phyloP scores from a whole-genome alignment of 2,888 invertebrate genomes.

The Sipunculus nudus region DNA sequence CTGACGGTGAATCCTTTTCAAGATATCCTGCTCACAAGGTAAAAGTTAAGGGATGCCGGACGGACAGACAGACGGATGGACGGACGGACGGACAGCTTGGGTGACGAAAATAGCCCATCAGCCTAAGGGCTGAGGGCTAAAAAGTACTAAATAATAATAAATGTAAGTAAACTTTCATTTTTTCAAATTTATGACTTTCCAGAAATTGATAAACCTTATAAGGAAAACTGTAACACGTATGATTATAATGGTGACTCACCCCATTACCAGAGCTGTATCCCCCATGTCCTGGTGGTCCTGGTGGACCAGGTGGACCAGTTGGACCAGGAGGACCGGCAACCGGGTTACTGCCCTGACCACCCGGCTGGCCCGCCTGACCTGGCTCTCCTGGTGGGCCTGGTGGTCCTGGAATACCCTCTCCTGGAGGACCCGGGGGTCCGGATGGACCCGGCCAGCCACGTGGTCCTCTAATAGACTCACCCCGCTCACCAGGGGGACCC shows the following conservation, averaged over 20 bases:
- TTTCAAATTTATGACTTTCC: too few species aligned
- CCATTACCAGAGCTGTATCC: slow-evolving; percentile 15
- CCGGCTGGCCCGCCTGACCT: slow-evolving; percentile 31
- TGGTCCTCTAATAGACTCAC: slow-evolving; percentile 25
- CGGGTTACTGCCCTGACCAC: slow-evolving; percentile 25
- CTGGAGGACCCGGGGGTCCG: slow-evolving; percentile 36
- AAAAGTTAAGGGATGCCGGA: too few species aligned
- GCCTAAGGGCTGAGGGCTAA: too few species aligned
- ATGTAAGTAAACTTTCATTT: too few species aligned
- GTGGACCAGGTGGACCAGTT: slow-evolving; percentile 51
- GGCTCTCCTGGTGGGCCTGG: slow-evolving; percentile 41
- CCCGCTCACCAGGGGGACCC: slow-evolving; percentile 39
- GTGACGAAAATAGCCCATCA: too few species aligned
- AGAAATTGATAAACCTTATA: too few species aligned
- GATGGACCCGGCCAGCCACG: slow-evolving; percentile 6
- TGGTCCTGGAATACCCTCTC: slow-evolving; percentile 44
- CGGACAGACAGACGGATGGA: too few species aligned
- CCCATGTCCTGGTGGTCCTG: slow-evolving; percentile 32
- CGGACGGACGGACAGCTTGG: too few species aligned
- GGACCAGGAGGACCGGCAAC: slow-evolving; percentile 36
- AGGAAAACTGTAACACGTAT: too few species aligned
- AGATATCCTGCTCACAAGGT: too few species aligned
- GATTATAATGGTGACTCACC: slow-evolving; percentile 1
- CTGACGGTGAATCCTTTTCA: too few species aligned
- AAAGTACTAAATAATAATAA: too few species aligned